Conservation (phyloP, 2,797 vertebrate genomes). For the Sardinella longiceps region DNA sequence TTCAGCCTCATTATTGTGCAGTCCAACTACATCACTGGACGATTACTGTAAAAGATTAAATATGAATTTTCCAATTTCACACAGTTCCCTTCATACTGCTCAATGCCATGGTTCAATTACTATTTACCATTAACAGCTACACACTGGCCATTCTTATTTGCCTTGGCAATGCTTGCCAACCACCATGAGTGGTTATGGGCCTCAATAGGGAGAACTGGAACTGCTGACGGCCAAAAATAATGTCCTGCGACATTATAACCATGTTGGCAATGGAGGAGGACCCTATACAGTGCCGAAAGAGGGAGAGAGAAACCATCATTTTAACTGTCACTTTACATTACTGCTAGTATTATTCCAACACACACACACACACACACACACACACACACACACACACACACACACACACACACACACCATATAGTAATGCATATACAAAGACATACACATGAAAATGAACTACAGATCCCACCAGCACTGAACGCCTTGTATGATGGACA, state of each 20-base stretch:
- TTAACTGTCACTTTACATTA: conserved; percentile 90
- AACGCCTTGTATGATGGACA: conserved; percentile 77
- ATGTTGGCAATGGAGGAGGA: conserved; percentile 77
- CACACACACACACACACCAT: conserved; percentile 67
- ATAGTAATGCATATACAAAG: conserved; percentile 52
- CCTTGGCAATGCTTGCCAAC: conserved; percentile 84
- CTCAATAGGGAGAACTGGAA: conserved; percentile 86
- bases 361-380: conserved; percentile 63
- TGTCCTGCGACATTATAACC: conserved; percentile 86
- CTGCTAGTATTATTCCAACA: conserved; percentile 82
- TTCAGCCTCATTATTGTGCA: neutral
- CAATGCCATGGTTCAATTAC: conserved; percentile 38
- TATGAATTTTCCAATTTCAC: conserved; percentile 19
- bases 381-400: conserved; percentile 38
- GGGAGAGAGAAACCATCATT: conserved; percentile 82
- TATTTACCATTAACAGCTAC: conserved; percentile 86
- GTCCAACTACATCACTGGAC: neutral
- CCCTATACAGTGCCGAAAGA: conserved; percentile 48
- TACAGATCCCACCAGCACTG: conserved; percentile 71
- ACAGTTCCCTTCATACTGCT: neutral
- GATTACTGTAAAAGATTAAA: conserved; percentile 26
- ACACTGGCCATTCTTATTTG: conserved; percentile 80
- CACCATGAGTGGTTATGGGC: conserved; percentile 82
- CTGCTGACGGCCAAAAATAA: conserved; percentile 89
- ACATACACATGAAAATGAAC: conserved; percentile 71